Percentiles rank a stretch among this genome's conserved stretches.
phyloP scores from a whole-genome alignment of 2,113 vertebrate species.

The Melanerpes aurifrons region DNA sequence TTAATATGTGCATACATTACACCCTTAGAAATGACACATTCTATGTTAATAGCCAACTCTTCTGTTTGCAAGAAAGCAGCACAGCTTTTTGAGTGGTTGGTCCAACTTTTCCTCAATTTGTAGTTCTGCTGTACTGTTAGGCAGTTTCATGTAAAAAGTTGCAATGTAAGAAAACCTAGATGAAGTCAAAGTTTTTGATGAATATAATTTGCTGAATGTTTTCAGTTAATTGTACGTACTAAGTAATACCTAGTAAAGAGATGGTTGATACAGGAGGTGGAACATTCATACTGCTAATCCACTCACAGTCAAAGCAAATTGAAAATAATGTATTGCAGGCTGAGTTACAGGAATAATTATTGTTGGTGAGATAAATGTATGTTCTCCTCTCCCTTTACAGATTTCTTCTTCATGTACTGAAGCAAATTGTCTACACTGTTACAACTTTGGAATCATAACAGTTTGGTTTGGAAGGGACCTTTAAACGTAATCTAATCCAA shows the following conservation, averaged over 20 bases:
- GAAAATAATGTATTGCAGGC: no score
- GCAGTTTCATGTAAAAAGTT: background rate
- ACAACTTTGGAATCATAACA: background rate
- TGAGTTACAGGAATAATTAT: background rate
- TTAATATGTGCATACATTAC: fast-evolving
- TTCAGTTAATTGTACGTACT: background rate
- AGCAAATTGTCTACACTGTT: background rate
- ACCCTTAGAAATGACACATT: background rate
- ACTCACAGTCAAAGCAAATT: background rate
- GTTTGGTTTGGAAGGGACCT: background rate
- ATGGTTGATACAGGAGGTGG: background rate
- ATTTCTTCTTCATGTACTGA: background rate
- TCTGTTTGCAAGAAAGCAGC: background rate
- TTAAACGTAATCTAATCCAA: background rate
- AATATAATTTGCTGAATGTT: background rate
- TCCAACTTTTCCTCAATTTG: background rate
- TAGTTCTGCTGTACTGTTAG: background rate
- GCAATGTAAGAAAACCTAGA: fast-evolving
- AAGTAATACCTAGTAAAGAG: background rate
- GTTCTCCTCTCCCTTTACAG: background rate
- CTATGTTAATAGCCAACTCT: fast-evolving
- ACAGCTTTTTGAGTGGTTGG: background rate
- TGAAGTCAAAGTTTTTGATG: background rate
- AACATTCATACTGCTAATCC: background rate
- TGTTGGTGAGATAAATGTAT: background rate